phyloP scores from a whole-genome alignment of 2,888 invertebrate genomes.

The Chaitophorus viminalis region DNA sequence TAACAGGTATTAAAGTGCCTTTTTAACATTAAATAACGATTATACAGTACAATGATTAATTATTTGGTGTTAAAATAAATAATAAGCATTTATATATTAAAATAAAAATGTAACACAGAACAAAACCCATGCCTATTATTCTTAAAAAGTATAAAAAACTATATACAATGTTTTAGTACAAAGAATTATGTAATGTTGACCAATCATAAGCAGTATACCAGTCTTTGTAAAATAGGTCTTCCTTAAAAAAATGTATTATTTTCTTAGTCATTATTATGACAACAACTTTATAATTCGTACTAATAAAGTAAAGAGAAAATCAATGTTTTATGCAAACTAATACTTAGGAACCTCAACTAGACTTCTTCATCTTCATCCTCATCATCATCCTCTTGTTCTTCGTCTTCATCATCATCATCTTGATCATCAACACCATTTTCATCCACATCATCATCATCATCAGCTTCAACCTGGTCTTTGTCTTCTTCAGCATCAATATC shows the following conservation, averaged over 20 bases:
- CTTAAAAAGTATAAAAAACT: conserved; percentile 41
- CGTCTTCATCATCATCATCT: conserved; percentile 55
- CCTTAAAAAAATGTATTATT: not conserved
- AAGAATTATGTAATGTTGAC: conserved; percentile 26
- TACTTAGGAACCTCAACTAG: conserved; percentile 55
- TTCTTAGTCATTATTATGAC: not conserved
- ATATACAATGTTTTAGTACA: conserved; percentile 35
- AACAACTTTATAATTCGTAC: not conserved
- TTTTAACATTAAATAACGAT: conserved; percentile 62
- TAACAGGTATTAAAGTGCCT: conserved; percentile 60
- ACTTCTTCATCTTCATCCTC: conserved; percentile 44
- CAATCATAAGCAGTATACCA: conserved; percentile 42
- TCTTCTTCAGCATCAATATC: conserved; percentile 52
- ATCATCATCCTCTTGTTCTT: conserved; percentile 39
- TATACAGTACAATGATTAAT: conserved; percentile 49
- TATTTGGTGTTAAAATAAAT: conserved; percentile 59
- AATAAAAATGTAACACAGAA: conserved; percentile 49
- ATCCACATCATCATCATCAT: conserved; percentile 53
- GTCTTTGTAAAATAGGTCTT: conserved; percentile 40
- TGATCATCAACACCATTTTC: conserved; percentile 57
- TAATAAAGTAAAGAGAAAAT: conserved; percentile 32
- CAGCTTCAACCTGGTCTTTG: conserved; percentile 48
- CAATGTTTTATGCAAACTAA: not conserved
- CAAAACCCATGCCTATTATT: conserved; percentile 53
- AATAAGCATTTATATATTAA: conserved; percentile 33